Conservation (phyloP, 1,140 invertebrate species). For the Rhagoletis pomonella region DNA sequence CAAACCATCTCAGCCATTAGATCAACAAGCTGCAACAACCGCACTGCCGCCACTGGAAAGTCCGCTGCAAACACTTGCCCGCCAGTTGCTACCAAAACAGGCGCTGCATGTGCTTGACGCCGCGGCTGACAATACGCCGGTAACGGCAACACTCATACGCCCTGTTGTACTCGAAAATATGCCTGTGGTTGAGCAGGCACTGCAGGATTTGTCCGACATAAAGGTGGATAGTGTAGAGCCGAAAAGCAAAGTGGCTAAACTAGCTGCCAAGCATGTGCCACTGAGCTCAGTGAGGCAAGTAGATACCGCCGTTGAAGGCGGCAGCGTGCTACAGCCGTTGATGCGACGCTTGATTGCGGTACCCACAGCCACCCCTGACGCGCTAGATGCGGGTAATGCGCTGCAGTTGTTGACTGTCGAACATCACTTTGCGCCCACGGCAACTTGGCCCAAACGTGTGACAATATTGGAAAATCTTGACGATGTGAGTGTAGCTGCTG, state of each 20-base stretch:
- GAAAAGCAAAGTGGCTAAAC: neutral
- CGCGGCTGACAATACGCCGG: neutral
- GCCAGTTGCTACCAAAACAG: neutral
- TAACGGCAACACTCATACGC: neutral
- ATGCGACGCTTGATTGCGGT: slow-evolving; percentile 39
- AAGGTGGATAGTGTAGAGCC: slow-evolving; percentile 49
- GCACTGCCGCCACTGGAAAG: neutral
- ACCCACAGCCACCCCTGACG: neutral
- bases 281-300: neutral
- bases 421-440: slow-evolving; percentile 16
- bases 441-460: slow-evolving; percentile 6
- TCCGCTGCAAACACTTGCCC: neutral
- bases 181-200: slow-evolving; percentile 68
- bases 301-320: neutral
- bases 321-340: slow-evolving; percentile 55
- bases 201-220: slow-evolving; percentile 64
- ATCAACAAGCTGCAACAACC: neutral
- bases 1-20: too few relatives aligned
- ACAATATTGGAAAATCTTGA: slow-evolving; percentile 48
- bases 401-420: neutral
- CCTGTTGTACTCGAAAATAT: slow-evolving; percentile 64
- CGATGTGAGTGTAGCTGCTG: neutral
- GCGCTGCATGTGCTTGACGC: neutral
- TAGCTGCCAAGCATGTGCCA: neutral
- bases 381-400: neutral